phyloP scores from a whole-genome alignment of 2,113 vertebrate genomes.

The Ancistrus triradiatus region DNA sequence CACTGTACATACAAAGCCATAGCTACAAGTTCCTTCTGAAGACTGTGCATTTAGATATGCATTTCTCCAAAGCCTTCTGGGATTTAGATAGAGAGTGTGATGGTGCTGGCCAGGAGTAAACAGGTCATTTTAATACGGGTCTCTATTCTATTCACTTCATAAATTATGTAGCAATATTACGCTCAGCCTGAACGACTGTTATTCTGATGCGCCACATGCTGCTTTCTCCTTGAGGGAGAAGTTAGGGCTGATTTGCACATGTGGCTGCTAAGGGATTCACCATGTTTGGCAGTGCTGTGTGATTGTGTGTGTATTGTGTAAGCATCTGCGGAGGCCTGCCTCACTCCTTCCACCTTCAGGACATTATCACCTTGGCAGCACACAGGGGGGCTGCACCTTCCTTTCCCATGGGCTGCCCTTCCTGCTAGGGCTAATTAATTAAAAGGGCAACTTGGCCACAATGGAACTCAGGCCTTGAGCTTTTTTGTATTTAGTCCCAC shows the following conservation, averaged over 20 bases:
- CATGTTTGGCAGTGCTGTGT: not conserved
- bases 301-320: slow-evolving; percentile 23
- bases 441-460: slow-evolving; percentile 73
- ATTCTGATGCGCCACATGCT: slow-evolving; percentile 22
- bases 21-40: too few relatives aligned
- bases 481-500: slow-evolving; percentile 69
- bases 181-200: slow-evolving; percentile 26
- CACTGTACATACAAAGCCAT: too few relatives aligned
- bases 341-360: slow-evolving; percentile 67
- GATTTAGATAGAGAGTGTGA: slow-evolving; percentile 4
- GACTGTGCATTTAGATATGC: slow-evolving; percentile 12
- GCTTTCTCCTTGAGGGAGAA: slow-evolving; percentile 1
- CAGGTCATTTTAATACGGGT: slow-evolving; percentile 36
- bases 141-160: slow-evolving; percentile 16
- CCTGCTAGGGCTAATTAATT: slow-evolving; percentile 77
- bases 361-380: slow-evolving; percentile 75
- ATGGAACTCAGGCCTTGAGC: slow-evolving; percentile 66
- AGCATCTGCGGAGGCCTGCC: slow-evolving; percentile 42
- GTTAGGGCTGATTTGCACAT: slow-evolving; percentile 15
- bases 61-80: slow-evolving; percentile 18
- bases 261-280: slow-evolving; percentile 9
- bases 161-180: slow-evolving; percentile 40
- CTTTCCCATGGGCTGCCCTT: slow-evolving; percentile 63
- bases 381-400: slow-evolving; percentile 58
- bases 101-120: slow-evolving; percentile 11